Conservation (phyloP, 2,888 invertebrate species). For the Polydrusus pterygomalis region DNA sequence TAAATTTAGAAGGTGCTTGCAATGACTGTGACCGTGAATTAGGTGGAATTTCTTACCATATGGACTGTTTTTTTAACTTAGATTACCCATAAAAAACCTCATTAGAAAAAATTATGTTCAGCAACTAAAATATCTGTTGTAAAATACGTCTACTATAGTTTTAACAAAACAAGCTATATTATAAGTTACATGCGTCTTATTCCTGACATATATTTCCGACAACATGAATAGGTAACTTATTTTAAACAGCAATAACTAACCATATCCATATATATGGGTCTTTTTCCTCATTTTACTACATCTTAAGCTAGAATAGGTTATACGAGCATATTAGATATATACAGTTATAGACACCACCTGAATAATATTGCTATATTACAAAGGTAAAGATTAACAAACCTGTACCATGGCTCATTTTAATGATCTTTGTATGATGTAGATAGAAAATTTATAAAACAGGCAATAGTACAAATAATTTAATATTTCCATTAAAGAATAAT, state of each 20-base stretch:
- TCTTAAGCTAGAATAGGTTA: conserved; percentile 50
- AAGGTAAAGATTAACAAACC: neutral
- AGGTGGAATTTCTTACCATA: neutral
- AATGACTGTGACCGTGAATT: neutral
- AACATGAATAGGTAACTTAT: conserved; percentile 46
- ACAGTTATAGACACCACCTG: conserved; percentile 57
- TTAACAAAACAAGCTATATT: conserved; percentile 40
- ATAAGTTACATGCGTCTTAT: conserved; percentile 40
- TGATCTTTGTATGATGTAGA: too few relatives aligned
- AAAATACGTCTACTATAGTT: conserved; percentile 1
- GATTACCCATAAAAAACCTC: too few relatives aligned
- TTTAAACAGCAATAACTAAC: conserved; percentile 50
- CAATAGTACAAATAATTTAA: neutral
- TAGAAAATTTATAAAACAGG: neutral
- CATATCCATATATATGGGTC: conserved; percentile 38
- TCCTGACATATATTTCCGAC: conserved; percentile 49
- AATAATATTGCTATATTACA: conserved; percentile 56
- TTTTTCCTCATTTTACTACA: conserved; percentile 49
- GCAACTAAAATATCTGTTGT: conserved; percentile 30
- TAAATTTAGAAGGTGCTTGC: too few relatives aligned
- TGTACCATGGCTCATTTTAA: neutral
- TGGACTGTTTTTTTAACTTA: too few relatives aligned
- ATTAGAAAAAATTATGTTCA: neutral
- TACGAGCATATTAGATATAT: conserved; percentile 50
- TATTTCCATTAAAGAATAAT: conserved; percentile 23